phyloP scores from a whole-genome alignment of 2,888 invertebrate species.

The Hirtodrosophila alboralis region DNA sequence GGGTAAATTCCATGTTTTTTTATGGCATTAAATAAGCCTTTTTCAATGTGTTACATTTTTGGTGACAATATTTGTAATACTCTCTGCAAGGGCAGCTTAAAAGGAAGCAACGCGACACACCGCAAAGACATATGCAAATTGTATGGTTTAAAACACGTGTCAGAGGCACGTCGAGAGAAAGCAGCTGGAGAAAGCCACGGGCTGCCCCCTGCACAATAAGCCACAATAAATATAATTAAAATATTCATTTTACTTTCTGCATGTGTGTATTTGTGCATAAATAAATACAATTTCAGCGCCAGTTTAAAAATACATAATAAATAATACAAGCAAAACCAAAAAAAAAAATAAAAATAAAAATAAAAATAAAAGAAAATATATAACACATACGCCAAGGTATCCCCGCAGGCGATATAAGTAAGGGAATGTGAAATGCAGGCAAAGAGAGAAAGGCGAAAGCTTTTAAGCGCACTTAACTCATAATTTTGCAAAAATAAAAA shows the following conservation, averaged over 20 bases:
- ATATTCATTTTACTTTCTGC: conserved; percentile 66
- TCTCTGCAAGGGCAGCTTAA: neutral
- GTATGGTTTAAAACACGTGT: conserved; percentile 67
- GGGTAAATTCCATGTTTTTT: no score
- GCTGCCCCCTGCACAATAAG: conserved; percentile 28
- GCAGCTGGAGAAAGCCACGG: conserved; percentile 6
- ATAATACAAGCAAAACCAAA: conserved; percentile 42
- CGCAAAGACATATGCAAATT: conserved; percentile 61
- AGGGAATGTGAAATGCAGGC: neutral
- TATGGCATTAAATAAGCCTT: no score
- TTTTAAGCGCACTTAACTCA: conserved; percentile 80
- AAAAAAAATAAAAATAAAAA: conserved; percentile 47
- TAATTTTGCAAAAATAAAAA: conserved; percentile 59
- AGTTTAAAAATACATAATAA: conserved; percentile 54
- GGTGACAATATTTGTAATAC: no score
- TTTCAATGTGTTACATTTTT: no score
- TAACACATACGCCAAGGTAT: conserved; percentile 56
- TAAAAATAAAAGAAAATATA: conserved; percentile 50
- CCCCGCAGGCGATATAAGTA: conserved; percentile 4
- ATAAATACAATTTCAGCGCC: conserved; percentile 66
- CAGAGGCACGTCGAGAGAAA: conserved; percentile 18
- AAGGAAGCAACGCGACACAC: conserved; percentile 12
- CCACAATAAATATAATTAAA: conserved; percentile 67
- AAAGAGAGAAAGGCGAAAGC: conserved; percentile 60
- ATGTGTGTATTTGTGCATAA: conserved; percentile 62